Evolutionary conservation across 2,113 vertebrate genomes (phyloP), one percentile per base, ranked within the genome.

Genomic region (Nesogale talazaci): DNA sequence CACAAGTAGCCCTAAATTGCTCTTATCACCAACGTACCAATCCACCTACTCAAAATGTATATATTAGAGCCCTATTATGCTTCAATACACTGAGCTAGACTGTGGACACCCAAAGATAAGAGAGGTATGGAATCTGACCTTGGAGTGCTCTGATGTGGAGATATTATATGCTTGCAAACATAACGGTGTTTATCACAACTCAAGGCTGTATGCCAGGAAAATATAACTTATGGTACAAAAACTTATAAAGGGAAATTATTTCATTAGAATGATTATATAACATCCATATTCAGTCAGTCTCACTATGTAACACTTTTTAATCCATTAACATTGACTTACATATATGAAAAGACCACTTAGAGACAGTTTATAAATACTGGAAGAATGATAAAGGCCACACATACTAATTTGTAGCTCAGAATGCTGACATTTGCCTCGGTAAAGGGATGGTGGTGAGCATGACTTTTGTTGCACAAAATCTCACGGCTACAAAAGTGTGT

Each of bases 281-380:
- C 87, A n/a, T 81, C 85, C 79, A 81, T 88, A 72, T 56, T 38
- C 69, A 91, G 57, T 90, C 82, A 90, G 83, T 63, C 22, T 80
- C 10, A 87, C 72, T n/a, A 86, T 67, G 90, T 46, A 95, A 94
- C 80, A 86, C 56, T 94, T 88, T 87, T 81, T 72, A 80, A 80
- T 83, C 86, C 88, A 95, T 96, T 92, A 95, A 92, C 77, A 59
- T 20, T 94, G 94, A 96, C 91, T 84, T 79, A 38, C 92, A 67
- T 70, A 93, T 81, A 91, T 78, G 94, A 91, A 3, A 92, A 90
- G 94, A 95, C 92, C 89, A 94, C 89, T 96, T 95, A 93, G 79
- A 92, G 63, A 38, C 83, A 65, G 92, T 94, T 88, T 93, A 67
- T 95, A 96, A 95, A 93, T 94, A 81, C 67, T 11, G 29, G 61